Base-by-base conservation (phyloP, 1,140 invertebrate species). In the Conus betulinus region DNA sequence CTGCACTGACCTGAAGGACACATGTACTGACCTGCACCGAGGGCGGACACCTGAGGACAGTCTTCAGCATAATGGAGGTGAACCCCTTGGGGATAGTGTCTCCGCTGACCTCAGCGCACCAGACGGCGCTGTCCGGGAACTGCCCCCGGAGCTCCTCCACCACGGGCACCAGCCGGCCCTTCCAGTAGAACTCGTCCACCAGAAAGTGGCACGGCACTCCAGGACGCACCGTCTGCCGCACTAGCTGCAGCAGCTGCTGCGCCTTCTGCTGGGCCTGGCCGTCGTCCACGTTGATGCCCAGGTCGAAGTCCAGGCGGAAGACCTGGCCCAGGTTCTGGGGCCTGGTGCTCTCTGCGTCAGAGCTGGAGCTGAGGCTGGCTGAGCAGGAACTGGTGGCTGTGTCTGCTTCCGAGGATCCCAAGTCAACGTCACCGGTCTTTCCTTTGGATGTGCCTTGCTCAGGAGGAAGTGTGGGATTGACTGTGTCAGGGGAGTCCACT, bases 91-190 rank as follows among this genome's bases (percentile, higher is more conserved):
- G 74, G n/a, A 39, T 23, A 2, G 8, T 39, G 23, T 78, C 74
- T n/a, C 74, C 74, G 74, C 74, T 11, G 15, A 78, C 27, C n/a
- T 78, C 74, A n/a, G 74, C 74, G n/a, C 74, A 78, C 74, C 74
- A 78, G 1, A 78, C 27, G n/a, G 11, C 11, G n/a, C 74, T n/a
- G 10, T 15, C 74, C 74, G 15, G 11, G n/a, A 3, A 78, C 27
- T 78, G 11, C 74, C n/a, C 23, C 74, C n/a, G 11, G 13, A 78
- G 11, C 10, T 11, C 74, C 13, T 78, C 74, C 23, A 78, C 27
- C 10, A 78, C 74, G 10, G n/a, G 15, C 23, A 15, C n/a, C 74
- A 78, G 74, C n/a, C 27, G 11, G 10, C 10, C 74, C 74, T 78
- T 78, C 74, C 74, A 78, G 74, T 78, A 78, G 74, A 20, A 78